Evolutionary conservation across 2,888 invertebrate genomes (phyloP), one percentile per base, ranked within the genome.

Genomic region (Lycophotia porphyrea): DNA sequence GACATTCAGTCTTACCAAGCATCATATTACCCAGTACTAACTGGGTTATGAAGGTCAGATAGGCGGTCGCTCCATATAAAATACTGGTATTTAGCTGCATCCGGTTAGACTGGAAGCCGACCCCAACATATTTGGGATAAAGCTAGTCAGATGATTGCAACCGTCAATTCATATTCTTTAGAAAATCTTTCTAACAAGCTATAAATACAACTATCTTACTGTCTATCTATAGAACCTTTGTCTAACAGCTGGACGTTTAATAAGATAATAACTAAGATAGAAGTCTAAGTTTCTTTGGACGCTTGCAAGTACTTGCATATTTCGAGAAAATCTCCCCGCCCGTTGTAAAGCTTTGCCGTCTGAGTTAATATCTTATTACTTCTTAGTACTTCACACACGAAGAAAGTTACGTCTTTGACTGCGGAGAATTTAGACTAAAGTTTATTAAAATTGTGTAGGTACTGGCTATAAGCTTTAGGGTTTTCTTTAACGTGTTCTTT

Each of bases 281-380:
- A 81, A 81, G 27, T 65, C 31, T 34, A 60, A 60, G 58, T 76
- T 65, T 65, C 76, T 76, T 58, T n/a, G 15, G 42, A 60, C 15
- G 58, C 36, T 82, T 76, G 42, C n/a, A 65, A 49, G 39, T 34
- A 49, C 34, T 47, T 21, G 55, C 49, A 34, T 47, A 58, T 47
- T 84, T 67, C 21, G 18, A 31, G 66, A 39, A 71, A 71, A 80
- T 84, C 49, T 84, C 15, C 36, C n/a, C 58, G 27, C 64, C 24
- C 52, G 61, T 31, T 69, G 42, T 80, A 21, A 68, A 72, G 73
- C 84, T 71, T 42, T n/a, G 18, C 58, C 47, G 80, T 68, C 52
- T 72, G 64, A 80, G 80, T 84, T 80, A 80, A 80, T 84, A 72
- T 81, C 80, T 84, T 84, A 71, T 80, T 84, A 81, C 80, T 73